Percentiles rank a stretch among this genome's conserved stretches.
These are phyloP conservation scores for Agrilus planipennis DNA, from an alignment of 1,140 invertebrate species.

Conservation along the genomic window DNA sequence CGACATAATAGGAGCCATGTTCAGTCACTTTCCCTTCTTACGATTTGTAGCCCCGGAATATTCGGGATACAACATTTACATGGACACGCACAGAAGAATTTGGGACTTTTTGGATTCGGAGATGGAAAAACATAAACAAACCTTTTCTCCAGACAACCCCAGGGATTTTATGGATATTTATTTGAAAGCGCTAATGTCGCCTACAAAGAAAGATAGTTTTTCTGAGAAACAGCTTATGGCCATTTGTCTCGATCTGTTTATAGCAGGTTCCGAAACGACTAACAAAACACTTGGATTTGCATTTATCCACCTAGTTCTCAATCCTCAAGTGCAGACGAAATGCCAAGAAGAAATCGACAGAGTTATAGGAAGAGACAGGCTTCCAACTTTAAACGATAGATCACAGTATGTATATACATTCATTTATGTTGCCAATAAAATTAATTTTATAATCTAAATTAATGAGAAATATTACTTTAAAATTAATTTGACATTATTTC, in stretches of 20 bases:
- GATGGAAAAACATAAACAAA: conserved; percentile 58
- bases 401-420: conserved; percentile 42
- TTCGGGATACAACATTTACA: conserved; percentile 63
- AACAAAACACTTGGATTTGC: conserved; percentile 65
- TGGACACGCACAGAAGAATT: conserved; percentile 53
- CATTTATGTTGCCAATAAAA: too few species aligned
- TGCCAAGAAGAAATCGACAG: conserved; percentile 71
- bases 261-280: conserved; percentile 76
- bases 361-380: conserved; percentile 54
- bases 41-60: conserved; percentile 58
- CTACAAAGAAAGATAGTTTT: conserved; percentile 37
- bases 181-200: conserved; percentile 49
- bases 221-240: conserved; percentile 60
- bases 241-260: conserved; percentile 70
- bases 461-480: neutral
- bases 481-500: conserved; percentile 7
- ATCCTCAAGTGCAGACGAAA: conserved; percentile 66
- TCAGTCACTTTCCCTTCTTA: conserved; percentile 67
- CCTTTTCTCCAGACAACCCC: conserved; percentile 47
- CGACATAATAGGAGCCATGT: conserved; percentile 65
- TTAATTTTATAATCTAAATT: neutral
- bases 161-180: conserved; percentile 81
- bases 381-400: conserved; percentile 57
- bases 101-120: conserved; percentile 62
- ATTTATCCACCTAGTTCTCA: conserved; percentile 64